phyloP scores from a whole-genome alignment of 2,888 invertebrate species.

The Brachyptera risi region DNA sequence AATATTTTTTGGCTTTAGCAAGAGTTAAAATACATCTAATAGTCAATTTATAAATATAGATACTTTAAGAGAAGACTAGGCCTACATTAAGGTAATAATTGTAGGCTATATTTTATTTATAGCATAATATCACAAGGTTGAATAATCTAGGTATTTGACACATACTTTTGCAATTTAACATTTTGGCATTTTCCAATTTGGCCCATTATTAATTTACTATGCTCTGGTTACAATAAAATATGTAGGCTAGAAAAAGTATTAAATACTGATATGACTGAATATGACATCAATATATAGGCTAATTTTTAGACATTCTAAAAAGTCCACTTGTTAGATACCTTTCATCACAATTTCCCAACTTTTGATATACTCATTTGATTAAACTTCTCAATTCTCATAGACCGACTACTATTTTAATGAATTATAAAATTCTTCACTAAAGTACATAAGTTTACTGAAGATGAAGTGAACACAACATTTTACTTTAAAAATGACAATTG shows the following conservation, averaged over 20 bases:
- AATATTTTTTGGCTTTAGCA: background rate
- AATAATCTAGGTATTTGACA: conserved; percentile 6
- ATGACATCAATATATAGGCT: no score
- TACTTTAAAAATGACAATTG: no score
- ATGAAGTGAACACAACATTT: no score
- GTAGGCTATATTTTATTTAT: background rate
- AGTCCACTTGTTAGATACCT: no score
- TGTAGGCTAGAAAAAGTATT: background rate
- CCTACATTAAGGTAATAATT: background rate
- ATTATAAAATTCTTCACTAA: no score
- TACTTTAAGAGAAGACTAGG: background rate
- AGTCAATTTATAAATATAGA: background rate
- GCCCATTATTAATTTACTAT: background rate
- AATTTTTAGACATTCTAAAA: no score
- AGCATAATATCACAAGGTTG: conserved; percentile 1
- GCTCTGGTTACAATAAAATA: background rate
- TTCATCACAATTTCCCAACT: no score
- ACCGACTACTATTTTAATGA: no score
- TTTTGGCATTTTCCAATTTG: conserved; percentile 10
- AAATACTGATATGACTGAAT: background rate
- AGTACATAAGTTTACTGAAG: no score
- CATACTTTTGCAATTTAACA: background rate
- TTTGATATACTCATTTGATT: no score
- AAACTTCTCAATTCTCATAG: no score
- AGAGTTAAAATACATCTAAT: background rate